A percentile compares a stretch with the other conserved stretches of the same genome.
phyloP scores from a whole-genome alignment of 2,797 vertebrate genomes.

The Carapus acus region DNA sequence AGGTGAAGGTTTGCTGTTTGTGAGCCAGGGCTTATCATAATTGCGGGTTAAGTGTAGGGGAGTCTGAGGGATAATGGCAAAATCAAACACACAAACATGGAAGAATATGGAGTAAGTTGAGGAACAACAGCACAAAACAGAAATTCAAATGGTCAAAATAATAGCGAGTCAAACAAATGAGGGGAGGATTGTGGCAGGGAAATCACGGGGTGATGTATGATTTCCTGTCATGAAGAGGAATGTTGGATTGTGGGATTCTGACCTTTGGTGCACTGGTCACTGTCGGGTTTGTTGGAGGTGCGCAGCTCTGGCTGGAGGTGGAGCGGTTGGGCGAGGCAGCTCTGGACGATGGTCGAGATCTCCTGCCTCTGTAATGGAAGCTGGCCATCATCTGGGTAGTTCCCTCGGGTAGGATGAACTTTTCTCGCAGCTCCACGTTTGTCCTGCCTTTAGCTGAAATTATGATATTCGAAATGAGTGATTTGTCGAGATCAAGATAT shows the following conservation, averaged over 20 bases:
- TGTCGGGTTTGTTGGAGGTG: constrained; percentile 63
- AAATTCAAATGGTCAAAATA: constrained; percentile 32
- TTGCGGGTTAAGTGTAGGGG: constrained; percentile 97
- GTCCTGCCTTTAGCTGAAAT: constrained; percentile 91
- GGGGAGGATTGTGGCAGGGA: constrained; percentile 16
- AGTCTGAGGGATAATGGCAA: constrained; percentile 94
- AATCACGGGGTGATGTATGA: neutral
- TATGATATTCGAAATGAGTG: constrained; percentile 30
- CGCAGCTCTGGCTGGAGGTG: constrained; percentile 85
- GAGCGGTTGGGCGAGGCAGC: constrained; percentile 93
- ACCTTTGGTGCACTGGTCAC: constrained; percentile 83
- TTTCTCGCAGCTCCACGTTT: constrained; percentile 93
- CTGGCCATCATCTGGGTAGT: constrained; percentile 93
- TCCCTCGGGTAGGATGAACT: constrained; percentile 96
- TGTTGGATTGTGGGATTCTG: constrained; percentile 24
- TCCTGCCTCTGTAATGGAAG: constrained; percentile 90
- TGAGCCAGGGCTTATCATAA: constrained; percentile 99
- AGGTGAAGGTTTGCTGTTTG: constrained; percentile 99
- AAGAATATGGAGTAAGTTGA: constrained; percentile 37
- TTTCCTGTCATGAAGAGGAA: neutral
- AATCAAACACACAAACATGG: constrained; percentile 76
- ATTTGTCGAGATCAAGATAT: too few relatives aligned
- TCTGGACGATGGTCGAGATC: constrained; percentile 90
- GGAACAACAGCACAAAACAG: constrained; percentile 29
- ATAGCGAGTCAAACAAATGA: constrained; percentile 15